Percentiles rank a stretch among this genome's conserved stretches.
phyloP scores from a whole-genome alignment of 2,113 vertebrate species.

The Recurvirostra avosetta region DNA sequence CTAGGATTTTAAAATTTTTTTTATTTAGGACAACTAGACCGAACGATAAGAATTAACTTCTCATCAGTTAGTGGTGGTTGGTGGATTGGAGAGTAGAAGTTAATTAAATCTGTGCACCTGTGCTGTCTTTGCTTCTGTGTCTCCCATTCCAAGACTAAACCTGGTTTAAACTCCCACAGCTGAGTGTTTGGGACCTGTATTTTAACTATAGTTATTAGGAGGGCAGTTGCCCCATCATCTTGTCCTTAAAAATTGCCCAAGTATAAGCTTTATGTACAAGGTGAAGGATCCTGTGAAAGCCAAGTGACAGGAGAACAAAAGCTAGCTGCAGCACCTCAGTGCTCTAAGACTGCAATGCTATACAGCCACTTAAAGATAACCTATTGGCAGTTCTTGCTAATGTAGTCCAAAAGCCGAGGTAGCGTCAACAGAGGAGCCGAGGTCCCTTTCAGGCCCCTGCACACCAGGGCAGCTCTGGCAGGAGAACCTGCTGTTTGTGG shows the following conservation, averaged over 20 bases:
- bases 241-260: not conserved
- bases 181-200: not conserved
- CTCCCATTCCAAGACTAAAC: not conserved
- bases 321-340: not conserved
- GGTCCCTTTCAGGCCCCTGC: not conserved
- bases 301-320: not conserved
- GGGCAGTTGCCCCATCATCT: not conserved
- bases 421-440: fast-evolving
- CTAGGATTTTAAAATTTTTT: too few relatives aligned
- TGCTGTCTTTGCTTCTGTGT: not conserved
- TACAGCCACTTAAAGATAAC: not conserved
- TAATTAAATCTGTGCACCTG: not conserved
- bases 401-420: not conserved
- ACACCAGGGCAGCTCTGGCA: not conserved
- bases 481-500: not conserved
- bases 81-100: not conserved
- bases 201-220: not conserved
- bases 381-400: not conserved
- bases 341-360: not conserved
- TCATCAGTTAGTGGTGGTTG: not conserved
- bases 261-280: not conserved
- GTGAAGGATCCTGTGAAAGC: not conserved
- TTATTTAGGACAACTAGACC: not conserved
- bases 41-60: not conserved
- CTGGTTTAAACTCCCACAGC: not conserved